phyloP scores from a whole-genome alignment of 2,113 vertebrate species.

The Caracal caracal region DNA sequence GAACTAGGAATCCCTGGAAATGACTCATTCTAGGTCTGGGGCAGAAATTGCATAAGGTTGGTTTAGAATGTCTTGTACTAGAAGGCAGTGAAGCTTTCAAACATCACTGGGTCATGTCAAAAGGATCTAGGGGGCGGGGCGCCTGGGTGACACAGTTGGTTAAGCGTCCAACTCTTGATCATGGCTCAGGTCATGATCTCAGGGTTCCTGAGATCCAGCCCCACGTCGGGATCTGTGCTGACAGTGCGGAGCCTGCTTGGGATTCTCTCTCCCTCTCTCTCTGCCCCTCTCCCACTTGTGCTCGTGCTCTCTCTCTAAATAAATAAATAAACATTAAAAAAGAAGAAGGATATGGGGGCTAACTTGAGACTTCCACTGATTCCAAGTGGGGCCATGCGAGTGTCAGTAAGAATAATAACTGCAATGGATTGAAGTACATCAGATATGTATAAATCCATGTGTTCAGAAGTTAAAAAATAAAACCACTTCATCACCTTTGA shows the following conservation, averaged over 20 bases:
- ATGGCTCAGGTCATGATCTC: too few relatives aligned
- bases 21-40: not conserved
- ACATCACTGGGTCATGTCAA: not conserved
- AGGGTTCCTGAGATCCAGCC: too few relatives aligned
- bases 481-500: not conserved
- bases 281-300: too few relatives aligned
- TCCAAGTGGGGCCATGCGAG: not conserved
- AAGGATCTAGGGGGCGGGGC: not conserved
- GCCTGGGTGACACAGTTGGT: too few relatives aligned
- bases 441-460: not conserved
- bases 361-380: not conserved
- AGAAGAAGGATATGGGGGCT: not conserved
- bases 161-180: too few relatives aligned
- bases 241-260: too few relatives aligned
- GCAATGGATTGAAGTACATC: not conserved
- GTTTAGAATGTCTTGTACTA: not conserved
- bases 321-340: too few relatives aligned
- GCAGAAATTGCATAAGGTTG: not conserved
- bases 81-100: not conserved
- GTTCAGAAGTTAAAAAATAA: constrained; percentile 4
- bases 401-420: not conserved
- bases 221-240: too few relatives aligned
- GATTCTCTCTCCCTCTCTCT: too few relatives aligned
- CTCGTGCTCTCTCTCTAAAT: too few relatives aligned
- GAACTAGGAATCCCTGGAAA: not conserved